These are phyloP conservation scores for Drosophila triauraria DNA, from an alignment of 1,140 invertebrate species.

Conservation along the genomic window DNA sequence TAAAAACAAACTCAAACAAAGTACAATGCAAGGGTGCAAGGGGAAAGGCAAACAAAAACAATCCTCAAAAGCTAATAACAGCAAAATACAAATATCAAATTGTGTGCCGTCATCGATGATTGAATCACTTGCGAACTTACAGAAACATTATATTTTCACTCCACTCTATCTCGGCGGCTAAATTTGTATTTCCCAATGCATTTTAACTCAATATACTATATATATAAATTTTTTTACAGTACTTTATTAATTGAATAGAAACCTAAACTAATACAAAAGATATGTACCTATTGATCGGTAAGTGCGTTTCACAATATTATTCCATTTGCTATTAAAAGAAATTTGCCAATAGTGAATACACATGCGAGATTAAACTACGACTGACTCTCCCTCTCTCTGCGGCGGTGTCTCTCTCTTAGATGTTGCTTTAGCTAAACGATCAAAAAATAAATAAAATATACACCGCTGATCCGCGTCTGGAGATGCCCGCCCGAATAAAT, in stretches of 20 bases:
- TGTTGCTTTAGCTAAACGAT: slow-evolving; percentile 47
- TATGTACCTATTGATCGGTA: slow-evolving; percentile 50
- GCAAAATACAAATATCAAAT: slow-evolving; percentile 48
- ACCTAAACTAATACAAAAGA: slow-evolving; percentile 5
- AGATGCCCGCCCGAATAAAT: slow-evolving; percentile 13
- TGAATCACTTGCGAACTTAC: slow-evolving; percentile 54
- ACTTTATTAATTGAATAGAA: slow-evolving; percentile 34
- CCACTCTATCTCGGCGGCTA: slow-evolving; percentile 9
- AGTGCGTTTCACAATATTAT: slow-evolving; percentile 66
- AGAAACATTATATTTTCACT: slow-evolving; percentile 24
- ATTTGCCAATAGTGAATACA: slow-evolving; percentile 8
- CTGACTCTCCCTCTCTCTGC: slow-evolving; percentile 3
- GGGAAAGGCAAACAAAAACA: slow-evolving; percentile 21
- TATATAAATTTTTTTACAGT: slow-evolving; percentile 60
- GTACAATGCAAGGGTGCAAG: slow-evolving; percentile 9
- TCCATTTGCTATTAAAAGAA: slow-evolving; percentile 46
- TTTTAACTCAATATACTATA: slow-evolving; percentile 21
- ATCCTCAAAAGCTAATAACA: slow-evolving; percentile 39
- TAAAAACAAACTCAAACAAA: slow-evolving; percentile 56
- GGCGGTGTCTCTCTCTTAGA: slow-evolving; percentile 40
- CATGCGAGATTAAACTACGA: slow-evolving; percentile 7
- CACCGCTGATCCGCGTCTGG: slow-evolving; percentile 33
- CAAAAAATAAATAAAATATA: slow-evolving; percentile 22
- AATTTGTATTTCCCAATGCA: slow-evolving; percentile 21
- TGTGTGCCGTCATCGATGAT: slow-evolving; percentile 74